Evolutionary conservation across 2,888 invertebrate species (phyloP).

Genomic region (Gandaritis pyraliata): DNA sequence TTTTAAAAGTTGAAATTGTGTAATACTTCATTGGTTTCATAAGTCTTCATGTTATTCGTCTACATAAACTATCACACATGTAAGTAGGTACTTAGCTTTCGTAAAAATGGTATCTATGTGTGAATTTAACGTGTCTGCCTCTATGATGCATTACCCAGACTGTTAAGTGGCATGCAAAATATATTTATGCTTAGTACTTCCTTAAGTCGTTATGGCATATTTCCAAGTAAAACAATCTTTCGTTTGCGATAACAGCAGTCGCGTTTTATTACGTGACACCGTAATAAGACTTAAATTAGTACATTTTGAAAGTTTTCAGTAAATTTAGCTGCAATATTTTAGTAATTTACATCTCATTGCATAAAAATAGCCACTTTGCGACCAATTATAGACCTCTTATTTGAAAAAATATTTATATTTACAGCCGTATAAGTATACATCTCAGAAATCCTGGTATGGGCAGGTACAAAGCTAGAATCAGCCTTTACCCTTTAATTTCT

Average conservation of each 20-base stretch:
- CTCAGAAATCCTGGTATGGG: no score
- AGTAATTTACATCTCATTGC: background rate
- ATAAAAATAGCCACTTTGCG: no score
- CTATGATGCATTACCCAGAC: conserved; percentile 72
- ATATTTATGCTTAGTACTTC: conserved; percentile 82
- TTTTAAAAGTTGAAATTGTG: no score
- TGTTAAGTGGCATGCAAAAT: conserved; percentile 83
- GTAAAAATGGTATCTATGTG: conserved; percentile 34
- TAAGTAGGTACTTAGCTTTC: background rate
- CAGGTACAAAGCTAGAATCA: background rate
- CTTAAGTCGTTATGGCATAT: conserved; percentile 78
- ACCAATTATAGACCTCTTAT: no score
- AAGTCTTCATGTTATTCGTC: background rate
- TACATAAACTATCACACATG: background rate
- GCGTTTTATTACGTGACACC: conserved; percentile 73
- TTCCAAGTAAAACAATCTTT: conserved; percentile 83
- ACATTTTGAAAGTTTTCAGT: conserved; percentile 44
- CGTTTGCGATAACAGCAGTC: conserved; percentile 69
- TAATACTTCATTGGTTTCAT: no score
- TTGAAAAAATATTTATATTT: no score
- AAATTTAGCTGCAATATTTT: conserved; percentile 7
- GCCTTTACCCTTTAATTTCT: background rate
- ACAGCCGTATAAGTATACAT: no score
- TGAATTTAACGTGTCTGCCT: conserved; percentile 61
- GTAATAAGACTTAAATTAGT: conserved; percentile 67